phyloP scores from a whole-genome alignment of 2,888 invertebrate species.

The Acanthosepion pharaonis region DNA sequence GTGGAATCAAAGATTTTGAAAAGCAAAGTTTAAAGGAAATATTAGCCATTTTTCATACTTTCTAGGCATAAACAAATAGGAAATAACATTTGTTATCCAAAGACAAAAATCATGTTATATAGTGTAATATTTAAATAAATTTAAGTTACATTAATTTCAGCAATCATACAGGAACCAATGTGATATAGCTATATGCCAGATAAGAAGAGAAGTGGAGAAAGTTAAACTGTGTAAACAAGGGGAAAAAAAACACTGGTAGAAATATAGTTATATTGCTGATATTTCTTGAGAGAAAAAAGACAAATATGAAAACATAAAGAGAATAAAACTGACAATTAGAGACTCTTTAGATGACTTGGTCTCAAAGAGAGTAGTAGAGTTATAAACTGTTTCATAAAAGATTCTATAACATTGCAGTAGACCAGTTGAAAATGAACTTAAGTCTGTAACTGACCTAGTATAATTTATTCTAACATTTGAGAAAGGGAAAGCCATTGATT shows the following conservation, averaged over 20 bases:
- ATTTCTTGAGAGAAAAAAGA: background rate
- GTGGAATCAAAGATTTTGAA: too few species aligned
- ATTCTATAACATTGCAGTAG: background rate
- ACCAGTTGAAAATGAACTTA: background rate
- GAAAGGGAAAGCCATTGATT: background rate
- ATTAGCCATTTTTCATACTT: too few species aligned
- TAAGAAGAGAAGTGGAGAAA: too few species aligned
- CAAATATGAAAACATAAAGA: background rate
- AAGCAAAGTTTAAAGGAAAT: too few species aligned
- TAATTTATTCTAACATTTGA: background rate
- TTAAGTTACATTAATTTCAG: too few species aligned
- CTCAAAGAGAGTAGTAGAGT: background rate
- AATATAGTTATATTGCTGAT: background rate
- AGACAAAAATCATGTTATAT: too few species aligned
- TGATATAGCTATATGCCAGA: too few species aligned
- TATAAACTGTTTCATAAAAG: background rate
- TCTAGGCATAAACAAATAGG: too few species aligned
- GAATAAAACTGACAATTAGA: background rate
- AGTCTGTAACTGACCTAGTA: background rate
- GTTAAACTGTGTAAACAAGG: too few species aligned
- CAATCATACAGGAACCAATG: too few species aligned
- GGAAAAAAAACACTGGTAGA: background rate
- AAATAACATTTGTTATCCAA: too few species aligned
- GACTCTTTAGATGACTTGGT: background rate
- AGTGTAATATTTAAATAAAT: too few species aligned